Base-by-base conservation (phyloP, 92 coral and sea anemone species). In the Zoanthus gigantus region DNA sequence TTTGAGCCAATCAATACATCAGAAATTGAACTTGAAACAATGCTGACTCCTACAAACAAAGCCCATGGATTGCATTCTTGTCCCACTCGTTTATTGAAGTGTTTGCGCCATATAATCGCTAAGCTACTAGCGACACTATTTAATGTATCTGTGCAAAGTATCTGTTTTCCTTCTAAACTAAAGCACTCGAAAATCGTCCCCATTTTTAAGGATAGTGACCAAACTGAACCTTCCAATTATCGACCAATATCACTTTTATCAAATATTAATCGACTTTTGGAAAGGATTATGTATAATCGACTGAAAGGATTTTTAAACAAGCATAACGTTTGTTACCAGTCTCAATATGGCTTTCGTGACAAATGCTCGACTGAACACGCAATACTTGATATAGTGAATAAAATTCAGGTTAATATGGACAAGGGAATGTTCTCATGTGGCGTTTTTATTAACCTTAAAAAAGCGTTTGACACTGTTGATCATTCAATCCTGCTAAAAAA, bases 191-290 rank as follows among this genome's bases (percentile, higher is more conserved):
- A 89, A 80, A 75, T 92, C 75, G 42, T 89, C 45, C 92, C 90
- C 46, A 54, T 92, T 72, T 79, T n/a, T 66, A 92, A 89, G 86
- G 76, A 18, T 82, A 89, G 79, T 9, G 91, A 92, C 12, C 86
- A 86, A 54, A 61, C 78, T 37, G 92, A 90, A 50, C 91, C 87
- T 37, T 31, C 81, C 32, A 86, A 92, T 86, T 75, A 92, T 83
- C 77, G 91, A 71, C 95, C 95, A 16, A 93, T 93, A 44, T 87
- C 90, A 30, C 91, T 90, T 71, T 71, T 71, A 34, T 71, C 76
- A 31, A 71, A 30, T 32, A 11, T 72, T 72, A 72, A 72, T 72
- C 76, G 23, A 72, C 76, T 71, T 71, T 71, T 71, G 10, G 48
- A 72, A 72, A 72, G 48, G 46, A 72, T 12, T 5, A 72, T 32